Percentiles rank a stretch among this genome's conserved stretches.
These are phyloP conservation scores for Cryptocephalus moraei DNA, from an alignment of 2,888 invertebrate species.

Conservation along the genomic window DNA sequence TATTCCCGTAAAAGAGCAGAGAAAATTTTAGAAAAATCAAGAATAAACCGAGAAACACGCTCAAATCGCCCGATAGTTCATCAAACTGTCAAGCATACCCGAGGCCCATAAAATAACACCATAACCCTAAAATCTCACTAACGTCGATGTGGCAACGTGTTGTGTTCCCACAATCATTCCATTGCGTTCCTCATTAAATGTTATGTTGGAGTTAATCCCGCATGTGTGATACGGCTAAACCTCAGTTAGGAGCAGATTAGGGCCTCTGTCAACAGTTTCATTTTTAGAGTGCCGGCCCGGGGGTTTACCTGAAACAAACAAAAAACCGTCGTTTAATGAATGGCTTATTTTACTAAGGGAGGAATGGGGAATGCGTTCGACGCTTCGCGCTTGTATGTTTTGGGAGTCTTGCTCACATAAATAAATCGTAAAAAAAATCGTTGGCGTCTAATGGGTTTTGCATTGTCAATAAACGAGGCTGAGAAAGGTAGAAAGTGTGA, in stretches of 20 bases:
- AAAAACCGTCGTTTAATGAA: slow-evolving; percentile 11
- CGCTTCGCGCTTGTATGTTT: not conserved
- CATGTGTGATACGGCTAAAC: slow-evolving; percentile 16
- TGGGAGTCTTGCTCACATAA: not conserved
- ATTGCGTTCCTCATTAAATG: slow-evolving; percentile 14
- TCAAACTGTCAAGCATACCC: not conserved
- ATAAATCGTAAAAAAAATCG: not conserved
- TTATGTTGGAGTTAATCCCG: slow-evolving; percentile 15
- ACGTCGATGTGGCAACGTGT: slow-evolving; percentile 5
- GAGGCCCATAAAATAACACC: too few species aligned
- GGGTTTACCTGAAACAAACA: slow-evolving; percentile 15
- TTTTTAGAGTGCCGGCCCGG: slow-evolving; percentile 3
- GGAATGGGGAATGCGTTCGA: too few species aligned
- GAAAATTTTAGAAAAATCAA: too few species aligned
- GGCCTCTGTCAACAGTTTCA: slow-evolving; percentile 8
- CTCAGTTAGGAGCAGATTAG: slow-evolving; percentile 11
- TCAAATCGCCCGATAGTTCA: not conserved
- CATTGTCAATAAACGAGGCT: too few species aligned
- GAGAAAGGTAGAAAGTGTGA: too few species aligned
- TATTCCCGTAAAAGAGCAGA: too few species aligned
- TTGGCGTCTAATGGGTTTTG: too few species aligned
- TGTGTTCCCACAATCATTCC: slow-evolving; percentile 13
- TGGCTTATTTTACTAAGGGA: slow-evolving; percentile 1
- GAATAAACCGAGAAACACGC: not conserved
- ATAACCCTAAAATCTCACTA: not conserved